Percentiles rank a stretch among this genome's conserved stretches.
Conservation (phyloP, 30 jellyfish, hydroid and myxozoan genomes). For the Aurelia aurita complex sp. Pacific region DNA sequence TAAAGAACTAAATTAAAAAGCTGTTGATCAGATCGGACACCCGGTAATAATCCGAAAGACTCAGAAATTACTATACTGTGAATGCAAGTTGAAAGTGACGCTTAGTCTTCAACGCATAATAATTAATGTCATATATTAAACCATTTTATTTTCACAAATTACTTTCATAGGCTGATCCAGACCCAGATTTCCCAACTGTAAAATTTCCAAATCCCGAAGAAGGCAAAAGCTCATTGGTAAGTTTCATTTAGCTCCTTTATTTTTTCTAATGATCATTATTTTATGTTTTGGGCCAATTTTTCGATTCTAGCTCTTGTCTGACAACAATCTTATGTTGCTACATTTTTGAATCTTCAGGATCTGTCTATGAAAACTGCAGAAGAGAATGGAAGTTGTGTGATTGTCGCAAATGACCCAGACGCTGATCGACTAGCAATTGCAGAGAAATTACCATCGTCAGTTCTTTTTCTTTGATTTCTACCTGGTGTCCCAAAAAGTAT, state of each 20-base stretch:
- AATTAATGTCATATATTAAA: too few relatives aligned
- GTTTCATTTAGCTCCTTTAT: background rate
- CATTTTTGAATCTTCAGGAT: slow-evolving; percentile 37
- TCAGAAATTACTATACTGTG: too few relatives aligned
- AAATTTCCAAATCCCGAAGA: slow-evolving; percentile 96
- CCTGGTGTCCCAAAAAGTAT: background rate
- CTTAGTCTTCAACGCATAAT: too few relatives aligned
- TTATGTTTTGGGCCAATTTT: background rate
- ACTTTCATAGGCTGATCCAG: slow-evolving; percentile 76
- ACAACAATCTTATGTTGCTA: background rate
- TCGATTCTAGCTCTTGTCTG: too few relatives aligned
- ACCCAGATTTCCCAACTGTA: slow-evolving; percentile 97
- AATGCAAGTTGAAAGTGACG: too few relatives aligned
- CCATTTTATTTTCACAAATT: too few relatives aligned
- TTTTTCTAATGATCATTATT: background rate
- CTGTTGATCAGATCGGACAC: too few relatives aligned
- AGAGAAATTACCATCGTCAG: slow-evolving; percentile 71
- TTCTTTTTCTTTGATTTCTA: background rate
- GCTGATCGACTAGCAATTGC: slow-evolving; percentile 97
- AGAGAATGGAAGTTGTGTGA: slow-evolving; percentile 73
- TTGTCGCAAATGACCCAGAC: slow-evolving; percentile 95
- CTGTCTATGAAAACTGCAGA: slow-evolving; percentile 83
- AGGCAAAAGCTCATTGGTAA: slow-evolving; percentile 92
- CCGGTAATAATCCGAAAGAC: too few relatives aligned
- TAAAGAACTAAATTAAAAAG: too few relatives aligned